Evolutionary conservation across 1,140 invertebrate species (phyloP).

Genomic region (Drosophila obscura): DNA sequence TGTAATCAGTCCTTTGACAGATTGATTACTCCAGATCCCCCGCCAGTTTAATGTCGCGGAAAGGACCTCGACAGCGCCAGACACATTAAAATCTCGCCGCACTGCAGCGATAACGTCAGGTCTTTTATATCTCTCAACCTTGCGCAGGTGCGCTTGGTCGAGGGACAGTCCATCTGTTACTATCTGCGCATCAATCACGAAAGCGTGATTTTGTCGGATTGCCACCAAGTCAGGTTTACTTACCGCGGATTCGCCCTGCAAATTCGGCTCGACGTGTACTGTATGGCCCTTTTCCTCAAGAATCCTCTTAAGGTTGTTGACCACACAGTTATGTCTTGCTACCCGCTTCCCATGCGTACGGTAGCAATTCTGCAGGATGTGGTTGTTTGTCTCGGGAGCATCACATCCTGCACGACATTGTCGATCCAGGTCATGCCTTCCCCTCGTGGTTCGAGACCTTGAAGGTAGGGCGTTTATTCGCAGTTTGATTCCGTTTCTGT

Average conservation of each 20-base stretch:
- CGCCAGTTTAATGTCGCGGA: conserved; percentile 9
- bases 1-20: conserved; percentile 5
- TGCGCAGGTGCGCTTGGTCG: conserved; percentile 8
- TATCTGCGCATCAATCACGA: neutral
- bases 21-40: conserved; percentile 12
- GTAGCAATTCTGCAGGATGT: no score
- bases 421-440: no score
- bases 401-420: neutral
- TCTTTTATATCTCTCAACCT: conserved; percentile 15
- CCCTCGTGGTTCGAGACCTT: no score
- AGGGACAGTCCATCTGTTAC: conserved; percentile 8
- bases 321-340: no score
- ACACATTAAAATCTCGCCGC: neutral
- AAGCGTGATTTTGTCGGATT: no score
- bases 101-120: neutral
- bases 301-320: no score
- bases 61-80: neutral
- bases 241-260: neutral
- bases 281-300: no score
- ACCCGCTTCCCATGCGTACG: no score
- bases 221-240: no score
- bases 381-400: neutral
- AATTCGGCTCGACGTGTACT: no score
- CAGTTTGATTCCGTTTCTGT: conserved; percentile 33
- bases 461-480: conserved; percentile 36